Base-by-base conservation (phyloP, 92 coral and sea anemone genomes). In the Nematostella vectensis region DNA sequence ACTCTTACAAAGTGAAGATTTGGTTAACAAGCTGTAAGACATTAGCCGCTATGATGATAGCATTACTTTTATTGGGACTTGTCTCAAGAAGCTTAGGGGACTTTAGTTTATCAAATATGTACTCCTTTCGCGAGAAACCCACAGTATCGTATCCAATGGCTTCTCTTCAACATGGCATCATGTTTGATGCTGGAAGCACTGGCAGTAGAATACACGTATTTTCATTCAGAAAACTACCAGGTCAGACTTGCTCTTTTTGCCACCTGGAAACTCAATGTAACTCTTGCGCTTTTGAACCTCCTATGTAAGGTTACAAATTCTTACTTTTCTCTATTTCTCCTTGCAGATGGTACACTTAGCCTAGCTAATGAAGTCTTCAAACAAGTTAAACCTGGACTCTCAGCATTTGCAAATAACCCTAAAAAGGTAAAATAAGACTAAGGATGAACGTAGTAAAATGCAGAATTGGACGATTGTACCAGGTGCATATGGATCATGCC, bases 101-200 rank as follows among this genome's bases (percentile, higher is more conserved):
- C 29, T 66, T 44, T 45, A 45, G 38, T 3, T 6, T 30, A 1
- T 55, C 9, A 8, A 24, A 51, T 2, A 10, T 25, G 11, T 43
- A 54, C 38, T 47, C 54, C 1, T 20, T 25, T 28, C 12, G 23
- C 19, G 25, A 0, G 22, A 27, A 29, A 6, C 27, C 16, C 6
- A 40, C 51, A 6, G 42, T 21, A 11, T 54, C 72, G 9, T 54
- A 40, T 39, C 52, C 23, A 3, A 42, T 58, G 30, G 24, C 47
- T 6, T 66, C 51, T 48, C 24, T 66, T 49, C 45, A 52, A 2
- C 78, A 77, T 55, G 93, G 95, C 19, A 83, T 91, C 44, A 88
- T 91, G 89, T 81, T 91, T 63, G 98, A 91, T 61, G 98, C 98
- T 37, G 98, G 98, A 1, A 91, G 98, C 37, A 91, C 98, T 1